Percentiles rank a stretch among this genome's conserved stretches.
Conservation (phyloP, 2,797 vertebrate genomes). For the Hirundo rustica region DNA sequence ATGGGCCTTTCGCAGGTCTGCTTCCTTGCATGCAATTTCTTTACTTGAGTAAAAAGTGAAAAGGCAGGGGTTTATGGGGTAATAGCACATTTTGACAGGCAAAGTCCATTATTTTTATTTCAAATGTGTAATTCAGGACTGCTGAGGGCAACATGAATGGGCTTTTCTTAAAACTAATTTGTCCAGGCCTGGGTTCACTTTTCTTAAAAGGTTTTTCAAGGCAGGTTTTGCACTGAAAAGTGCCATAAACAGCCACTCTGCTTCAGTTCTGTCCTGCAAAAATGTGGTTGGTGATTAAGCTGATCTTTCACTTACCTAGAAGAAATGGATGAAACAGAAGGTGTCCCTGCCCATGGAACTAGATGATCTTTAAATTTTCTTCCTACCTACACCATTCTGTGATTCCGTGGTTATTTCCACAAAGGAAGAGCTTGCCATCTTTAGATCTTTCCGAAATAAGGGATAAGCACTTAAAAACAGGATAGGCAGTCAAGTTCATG, state of each 20-base stretch:
- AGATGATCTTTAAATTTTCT: neutral
- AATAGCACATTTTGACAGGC: conserved; percentile 11
- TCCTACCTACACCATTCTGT: neutral
- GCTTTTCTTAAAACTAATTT: neutral
- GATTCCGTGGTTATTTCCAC: neutral
- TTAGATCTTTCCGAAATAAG: neutral
- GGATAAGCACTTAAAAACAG: neutral
- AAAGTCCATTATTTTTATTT: conserved; percentile 39
- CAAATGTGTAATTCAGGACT: neutral
- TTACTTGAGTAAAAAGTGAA: neutral
- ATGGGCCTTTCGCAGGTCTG: neutral
- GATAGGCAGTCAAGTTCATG: neutral
- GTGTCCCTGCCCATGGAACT: neutral
- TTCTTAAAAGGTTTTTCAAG: conserved; percentile 15
- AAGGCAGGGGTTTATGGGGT: neutral
- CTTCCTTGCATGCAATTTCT: neutral
- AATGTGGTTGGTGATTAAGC: neutral
- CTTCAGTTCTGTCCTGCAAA: neutral
- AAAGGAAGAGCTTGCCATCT: neutral
- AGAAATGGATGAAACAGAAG: neutral
- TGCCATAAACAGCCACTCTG: neutral
- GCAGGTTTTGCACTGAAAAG: neutral
- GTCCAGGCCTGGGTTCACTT: neutral
- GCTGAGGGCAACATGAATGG: neutral
- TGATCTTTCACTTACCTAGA: neutral